phyloP scores from a whole-genome alignment of 2,797 vertebrate species.

The Tapera naevia region DNA sequence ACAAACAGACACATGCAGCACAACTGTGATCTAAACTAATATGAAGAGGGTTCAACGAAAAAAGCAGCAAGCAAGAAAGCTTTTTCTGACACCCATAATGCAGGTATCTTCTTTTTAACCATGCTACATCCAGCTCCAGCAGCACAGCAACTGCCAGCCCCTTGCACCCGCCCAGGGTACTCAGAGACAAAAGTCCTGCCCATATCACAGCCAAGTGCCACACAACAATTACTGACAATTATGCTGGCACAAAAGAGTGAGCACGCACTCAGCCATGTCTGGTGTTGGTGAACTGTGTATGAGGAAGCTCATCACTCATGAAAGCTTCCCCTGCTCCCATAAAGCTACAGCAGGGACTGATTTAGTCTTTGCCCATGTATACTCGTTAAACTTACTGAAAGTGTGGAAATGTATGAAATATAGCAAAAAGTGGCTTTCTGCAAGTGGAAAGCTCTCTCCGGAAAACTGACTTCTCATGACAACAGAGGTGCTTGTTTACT shows the following conservation, averaged over 20 bases:
- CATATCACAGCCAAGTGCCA: background rate
- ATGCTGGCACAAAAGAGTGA: background rate
- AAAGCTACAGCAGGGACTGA: background rate
- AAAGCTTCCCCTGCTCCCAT: background rate
- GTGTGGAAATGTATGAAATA: background rate
- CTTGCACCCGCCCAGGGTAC: background rate
- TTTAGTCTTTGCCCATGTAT: background rate
- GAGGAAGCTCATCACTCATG: background rate
- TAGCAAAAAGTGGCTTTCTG: background rate
- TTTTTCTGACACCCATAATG: background rate
- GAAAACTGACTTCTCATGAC: background rate
- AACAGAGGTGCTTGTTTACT: background rate
- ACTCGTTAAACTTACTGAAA: background rate
- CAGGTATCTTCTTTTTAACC: background rate
- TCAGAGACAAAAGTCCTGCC: background rate
- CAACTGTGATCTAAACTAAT: background rate
- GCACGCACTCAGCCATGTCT: rapidly evolving
- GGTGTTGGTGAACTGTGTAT: background rate
- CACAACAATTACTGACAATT: background rate
- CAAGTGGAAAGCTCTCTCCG: background rate
- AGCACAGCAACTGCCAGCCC: background rate
- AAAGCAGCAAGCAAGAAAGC: background rate
- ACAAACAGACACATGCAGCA: background rate
- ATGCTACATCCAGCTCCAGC: background rate
- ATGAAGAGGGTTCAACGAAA: background rate